Percentiles rank a stretch among this genome's conserved stretches.
Evolutionary conservation across 2,797 vertebrate species (phyloP).

Genomic region (Knipowitschia caucasica): DNA sequence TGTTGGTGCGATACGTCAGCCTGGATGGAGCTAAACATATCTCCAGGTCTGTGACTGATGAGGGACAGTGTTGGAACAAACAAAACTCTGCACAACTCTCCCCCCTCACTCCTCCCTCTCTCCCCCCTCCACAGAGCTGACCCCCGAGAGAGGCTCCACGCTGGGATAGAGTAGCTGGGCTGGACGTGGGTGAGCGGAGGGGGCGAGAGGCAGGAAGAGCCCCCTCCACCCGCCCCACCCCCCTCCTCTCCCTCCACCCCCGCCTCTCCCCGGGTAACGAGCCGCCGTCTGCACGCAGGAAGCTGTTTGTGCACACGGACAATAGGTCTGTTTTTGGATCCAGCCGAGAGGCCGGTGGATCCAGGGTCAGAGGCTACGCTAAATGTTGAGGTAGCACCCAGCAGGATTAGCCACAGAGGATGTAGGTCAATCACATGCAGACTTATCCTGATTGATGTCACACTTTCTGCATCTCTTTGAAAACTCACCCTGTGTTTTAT

Average conservation of each 20-base stretch:
- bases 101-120: background rate
- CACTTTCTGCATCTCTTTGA: background rate
- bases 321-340: constrained; percentile 67
- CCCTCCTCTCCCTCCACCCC: background rate
- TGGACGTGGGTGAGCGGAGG: constrained; percentile 52
- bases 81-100: background rate
- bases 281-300: constrained; percentile 64
- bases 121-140: too few species aligned
- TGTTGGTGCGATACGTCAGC: background rate
- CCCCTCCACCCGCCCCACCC: constrained; percentile 12
- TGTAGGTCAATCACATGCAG: background rate
- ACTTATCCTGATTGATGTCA: background rate
- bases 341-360: constrained; percentile 48
- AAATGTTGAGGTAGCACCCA: constrained; percentile 56
- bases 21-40: constrained; percentile 44
- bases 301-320: constrained; percentile 70
- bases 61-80: background rate
- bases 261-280: constrained; percentile 31
- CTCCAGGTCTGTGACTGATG: constrained; percentile 27
- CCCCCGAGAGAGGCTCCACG: background rate
- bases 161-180: constrained; percentile 48
- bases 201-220: constrained; percentile 67
- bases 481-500: too few species aligned
- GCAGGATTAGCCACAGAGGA: constrained; percentile 10
- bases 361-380: constrained; percentile 63